A percentile compares a stretch with the other conserved stretches of the same genome.
phyloP scores from a whole-genome alignment of 2,888 invertebrate genomes.

The Phragmatobia fuliginosa region DNA sequence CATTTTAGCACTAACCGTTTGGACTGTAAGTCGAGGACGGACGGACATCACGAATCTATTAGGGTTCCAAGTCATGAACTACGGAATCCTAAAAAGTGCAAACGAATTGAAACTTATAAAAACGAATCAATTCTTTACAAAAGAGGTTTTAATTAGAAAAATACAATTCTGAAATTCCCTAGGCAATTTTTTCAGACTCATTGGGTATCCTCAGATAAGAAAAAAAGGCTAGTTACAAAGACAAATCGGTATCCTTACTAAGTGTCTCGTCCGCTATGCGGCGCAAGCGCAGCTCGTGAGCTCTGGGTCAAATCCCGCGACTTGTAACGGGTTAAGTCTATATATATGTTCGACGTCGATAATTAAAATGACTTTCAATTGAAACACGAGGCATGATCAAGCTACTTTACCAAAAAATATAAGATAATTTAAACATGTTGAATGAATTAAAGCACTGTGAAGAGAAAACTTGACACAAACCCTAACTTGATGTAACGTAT shows the following conservation, averaged over 20 bases:
- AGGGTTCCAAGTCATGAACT: no score
- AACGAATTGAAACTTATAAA: background rate
- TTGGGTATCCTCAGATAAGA: background rate
- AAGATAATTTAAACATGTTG: background rate
- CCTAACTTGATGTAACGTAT: no score
- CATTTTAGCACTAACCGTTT: no score
- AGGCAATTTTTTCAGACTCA: background rate
- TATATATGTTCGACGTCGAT: background rate
- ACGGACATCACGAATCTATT: no score
- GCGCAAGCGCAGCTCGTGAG: constrained; percentile 1
- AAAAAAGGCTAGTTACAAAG: background rate
- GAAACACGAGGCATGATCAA: background rate
- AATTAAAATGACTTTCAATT: background rate
- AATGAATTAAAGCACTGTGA: background rate
- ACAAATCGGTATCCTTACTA: background rate
- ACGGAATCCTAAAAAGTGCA: no score
- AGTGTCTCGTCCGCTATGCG: background rate
- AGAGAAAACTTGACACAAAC: no score
- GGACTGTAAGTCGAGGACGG: no score
- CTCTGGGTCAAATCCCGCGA: constrained; percentile 1
- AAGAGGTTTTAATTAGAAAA: background rate
- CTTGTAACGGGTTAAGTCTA: background rate
- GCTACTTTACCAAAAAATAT: background rate
- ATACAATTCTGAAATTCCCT: background rate
- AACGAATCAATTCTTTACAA: background rate